Evolutionary conservation across 2,797 vertebrate species (phyloP).

Genomic region (Gymnopithys bicolor): DNA sequence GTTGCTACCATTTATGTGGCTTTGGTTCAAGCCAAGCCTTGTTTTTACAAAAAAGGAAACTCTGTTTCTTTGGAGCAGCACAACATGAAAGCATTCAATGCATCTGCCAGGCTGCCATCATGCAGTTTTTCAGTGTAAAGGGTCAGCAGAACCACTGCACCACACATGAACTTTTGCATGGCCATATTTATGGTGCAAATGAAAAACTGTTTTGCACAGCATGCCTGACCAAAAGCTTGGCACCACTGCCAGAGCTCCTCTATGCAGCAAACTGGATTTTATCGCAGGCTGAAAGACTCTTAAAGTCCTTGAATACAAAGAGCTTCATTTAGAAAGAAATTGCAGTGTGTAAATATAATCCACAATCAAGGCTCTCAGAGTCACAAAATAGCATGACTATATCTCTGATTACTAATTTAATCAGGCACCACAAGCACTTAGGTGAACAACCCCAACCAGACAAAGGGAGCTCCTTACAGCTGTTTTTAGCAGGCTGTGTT

Average conservation of each 20-base stretch:
- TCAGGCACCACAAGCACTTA: conserved; percentile 72
- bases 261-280: conserved; percentile 55
- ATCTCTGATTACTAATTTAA: conserved; percentile 79
- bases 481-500: conserved; percentile 35
- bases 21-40: background rate
- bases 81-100: background rate
- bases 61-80: background rate
- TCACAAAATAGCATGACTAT: conserved; percentile 74
- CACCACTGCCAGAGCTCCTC: conserved; percentile 34
- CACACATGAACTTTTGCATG: conserved; percentile 17
- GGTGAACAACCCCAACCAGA: conserved; percentile 65
- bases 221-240: conserved; percentile 44
- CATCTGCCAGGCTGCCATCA: background rate
- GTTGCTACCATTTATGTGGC: background rate
- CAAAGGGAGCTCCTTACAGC: conserved; percentile 55
- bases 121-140: background rate
- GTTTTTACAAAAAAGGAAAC: conserved; percentile 3
- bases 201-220: conserved; percentile 15
- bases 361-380: conserved; percentile 79
- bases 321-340: conserved; percentile 76
- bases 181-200: conserved; percentile 28
- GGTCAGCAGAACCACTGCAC: conserved; percentile 44
- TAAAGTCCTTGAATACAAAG: conserved; percentile 77
- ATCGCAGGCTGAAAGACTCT: conserved; percentile 60
- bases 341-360: conserved; percentile 79